Base-by-base conservation (phyloP, 1,140 invertebrate genomes). In the Leptinotarsa undecemlineata region DNA sequence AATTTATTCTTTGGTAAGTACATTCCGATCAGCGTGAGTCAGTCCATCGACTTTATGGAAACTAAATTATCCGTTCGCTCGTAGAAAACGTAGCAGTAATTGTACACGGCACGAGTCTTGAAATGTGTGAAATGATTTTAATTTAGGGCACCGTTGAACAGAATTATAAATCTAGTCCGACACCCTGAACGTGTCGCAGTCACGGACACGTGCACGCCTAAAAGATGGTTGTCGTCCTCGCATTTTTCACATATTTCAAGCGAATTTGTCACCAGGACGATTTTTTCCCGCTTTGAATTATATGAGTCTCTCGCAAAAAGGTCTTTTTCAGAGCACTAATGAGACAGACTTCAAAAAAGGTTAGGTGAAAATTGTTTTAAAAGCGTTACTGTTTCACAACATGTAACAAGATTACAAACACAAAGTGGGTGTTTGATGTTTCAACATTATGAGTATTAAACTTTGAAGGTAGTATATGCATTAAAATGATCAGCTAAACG, bases 61-160 rank as follows among this genome's bases (percentile, higher is more conserved):
- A 57, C n/a, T 57, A 57, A 57, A 57, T 57, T 57, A 57, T 57
- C 51, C 51, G 51, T n/a, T 19, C 51, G 15, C 51, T 57, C n/a
- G 51, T 57, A 57, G 51, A 42, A 42, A 42, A 42, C 33, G 33
- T 42, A 42, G 4, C 17, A 17, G 51, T 57, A 57, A 57, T 57
- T 57, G 51, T 57, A 3, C 51, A 57, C 51, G 14, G 51, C 51
- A 57, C 51, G 51, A 19, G n/a, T 57, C 15, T 57, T 57, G 51
- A 57, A 57, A 57, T 57, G 51, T 57, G 51, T 57, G 51, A 57
- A 57, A 57, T 57, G 51, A 57, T 57, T 57, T 57, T 57, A 57
- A 57, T 57, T 57, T 57, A 57, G 51, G 51, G 51, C 51, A 57
- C 51, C 51, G 51, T 57, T 57, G 51, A 17, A 57, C 51, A 57